Base-by-base conservation (phyloP, 2,113 vertebrate genomes). In the Nestor notabilis region DNA sequence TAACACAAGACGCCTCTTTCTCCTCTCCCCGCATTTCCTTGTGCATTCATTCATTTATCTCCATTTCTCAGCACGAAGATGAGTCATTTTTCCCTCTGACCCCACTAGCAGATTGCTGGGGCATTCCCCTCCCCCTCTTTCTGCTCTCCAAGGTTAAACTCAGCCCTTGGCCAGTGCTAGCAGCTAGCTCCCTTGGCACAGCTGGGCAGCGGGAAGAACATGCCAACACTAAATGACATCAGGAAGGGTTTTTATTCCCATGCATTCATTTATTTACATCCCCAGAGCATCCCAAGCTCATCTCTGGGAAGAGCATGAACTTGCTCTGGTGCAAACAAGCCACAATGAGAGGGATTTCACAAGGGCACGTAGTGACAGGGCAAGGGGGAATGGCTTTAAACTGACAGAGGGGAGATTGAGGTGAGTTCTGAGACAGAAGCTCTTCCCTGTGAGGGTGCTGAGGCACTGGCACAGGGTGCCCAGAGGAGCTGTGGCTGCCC, bases 1-100 rank as follows among this genome's bases (percentile, higher is more conserved):
- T 27, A 85, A 84, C 81, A 96, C 77, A 87, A 71, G 92, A 64
- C 0, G 0, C 29, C 35, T 91, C 91, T 95, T 83, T 95, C 95
- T 94, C 46, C 63, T 89, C 76, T 81, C 33, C 64, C 63, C 83
- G 55, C 70, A 4, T 56, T n/a, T 96, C 87, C 90, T 93, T 94
- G 90, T 90, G 82, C 69, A 83, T 92, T 93, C 88, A 85, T 84
- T 61, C 87, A 21, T 80, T 75, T 0, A 3, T 91, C 78, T 74
- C 88, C 52, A 33, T 85, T 79, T 86, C 95, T 96, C 74, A 43
- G 43, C 85, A n/a, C 1, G 20, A 61, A 66, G 78, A 92, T 93
- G 92, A 96, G 82, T 96, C 95, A 96, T 69, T 86, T 80, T 92
- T 76, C 63, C 76, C 71, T 65, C 87, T 28, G 8, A 68, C 56